Evolutionary conservation across 2,797 vertebrate genomes (phyloP).

Genomic region (Tamandua tetradactyla): DNA sequence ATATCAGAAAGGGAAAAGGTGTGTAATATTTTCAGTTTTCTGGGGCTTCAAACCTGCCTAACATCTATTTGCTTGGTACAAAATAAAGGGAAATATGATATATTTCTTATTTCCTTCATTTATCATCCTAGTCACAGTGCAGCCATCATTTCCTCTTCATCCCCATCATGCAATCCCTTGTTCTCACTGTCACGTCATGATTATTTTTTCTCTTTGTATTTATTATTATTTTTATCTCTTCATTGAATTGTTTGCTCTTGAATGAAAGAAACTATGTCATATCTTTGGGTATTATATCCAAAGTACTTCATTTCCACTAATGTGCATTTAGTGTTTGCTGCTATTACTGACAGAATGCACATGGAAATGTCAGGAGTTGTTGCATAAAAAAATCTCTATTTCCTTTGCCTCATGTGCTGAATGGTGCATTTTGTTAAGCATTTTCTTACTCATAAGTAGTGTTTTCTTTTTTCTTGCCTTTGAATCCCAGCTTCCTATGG

Average conservation of each 20-base stretch:
- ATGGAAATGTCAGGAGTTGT: not conserved
- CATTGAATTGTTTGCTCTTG: not conserved
- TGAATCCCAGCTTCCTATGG: not conserved
- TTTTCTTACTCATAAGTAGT: not conserved
- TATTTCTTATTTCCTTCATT: not conserved
- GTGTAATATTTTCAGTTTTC: not conserved
- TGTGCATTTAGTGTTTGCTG: not conserved
- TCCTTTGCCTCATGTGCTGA: not conserved
- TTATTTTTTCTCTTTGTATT: not conserved
- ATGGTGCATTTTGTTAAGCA: not conserved
- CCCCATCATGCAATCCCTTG: not conserved
- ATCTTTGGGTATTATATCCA: not conserved
- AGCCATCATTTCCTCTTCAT: not conserved
- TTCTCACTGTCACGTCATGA: not conserved
- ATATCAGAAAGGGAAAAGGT: not conserved
- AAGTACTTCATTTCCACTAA: not conserved
- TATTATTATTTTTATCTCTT: not conserved
- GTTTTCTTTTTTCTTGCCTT: not conserved
- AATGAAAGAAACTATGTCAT: not conserved
- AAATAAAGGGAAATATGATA: not conserved
- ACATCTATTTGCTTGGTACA: not conserved
- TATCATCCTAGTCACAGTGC: accelerated
- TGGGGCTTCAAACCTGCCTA: not conserved
- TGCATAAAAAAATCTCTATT: not conserved
- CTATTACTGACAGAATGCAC: not conserved